A percentile compares a stretch with the other conserved stretches of the same genome.
Conservation (phyloP, 2,113 vertebrate species). For the Psittacula cyanocephala region DNA sequence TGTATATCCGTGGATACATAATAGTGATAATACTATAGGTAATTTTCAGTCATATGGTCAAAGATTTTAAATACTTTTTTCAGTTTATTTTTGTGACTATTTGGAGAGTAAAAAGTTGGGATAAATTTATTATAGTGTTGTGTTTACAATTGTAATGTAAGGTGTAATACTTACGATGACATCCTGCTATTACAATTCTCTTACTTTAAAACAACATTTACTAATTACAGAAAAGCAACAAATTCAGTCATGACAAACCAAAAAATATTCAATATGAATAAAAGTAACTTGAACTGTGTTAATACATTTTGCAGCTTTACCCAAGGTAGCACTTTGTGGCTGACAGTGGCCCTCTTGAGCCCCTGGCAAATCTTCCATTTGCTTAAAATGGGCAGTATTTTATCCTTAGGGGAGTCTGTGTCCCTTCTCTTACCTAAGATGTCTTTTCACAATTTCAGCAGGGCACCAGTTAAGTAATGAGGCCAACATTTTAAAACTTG, state of each 20-base stretch:
- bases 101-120: neutral
- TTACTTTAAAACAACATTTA: neutral
- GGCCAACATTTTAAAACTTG: slow-evolving; percentile 19
- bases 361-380: slow-evolving; percentile 14
- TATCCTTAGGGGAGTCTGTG: slow-evolving; percentile 5
- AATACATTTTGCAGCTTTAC: slow-evolving; percentile 4
- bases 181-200: neutral
- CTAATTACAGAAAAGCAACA: slow-evolving; percentile 16
- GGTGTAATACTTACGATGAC: neutral
- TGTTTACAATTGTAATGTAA: neutral
- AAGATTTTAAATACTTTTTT: neutral
- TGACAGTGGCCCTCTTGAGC: neutral
- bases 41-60: neutral
- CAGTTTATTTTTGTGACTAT: neutral
- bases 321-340: neutral
- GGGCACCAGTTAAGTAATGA: slow-evolving; percentile 1
- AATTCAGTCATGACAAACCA: neutral
- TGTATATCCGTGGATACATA: neutral
- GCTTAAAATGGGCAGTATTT: slow-evolving; percentile 26
- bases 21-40: neutral
- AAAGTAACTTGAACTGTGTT: neutral
- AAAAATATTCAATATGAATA: neutral
- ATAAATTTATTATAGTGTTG: neutral
- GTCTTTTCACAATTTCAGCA: slow-evolving; percentile 16
- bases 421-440: slow-evolving; percentile 30